Evolutionary conservation across 2,888 invertebrate genomes (phyloP).

Genomic region (Pharmacophagus antenor): DNA sequence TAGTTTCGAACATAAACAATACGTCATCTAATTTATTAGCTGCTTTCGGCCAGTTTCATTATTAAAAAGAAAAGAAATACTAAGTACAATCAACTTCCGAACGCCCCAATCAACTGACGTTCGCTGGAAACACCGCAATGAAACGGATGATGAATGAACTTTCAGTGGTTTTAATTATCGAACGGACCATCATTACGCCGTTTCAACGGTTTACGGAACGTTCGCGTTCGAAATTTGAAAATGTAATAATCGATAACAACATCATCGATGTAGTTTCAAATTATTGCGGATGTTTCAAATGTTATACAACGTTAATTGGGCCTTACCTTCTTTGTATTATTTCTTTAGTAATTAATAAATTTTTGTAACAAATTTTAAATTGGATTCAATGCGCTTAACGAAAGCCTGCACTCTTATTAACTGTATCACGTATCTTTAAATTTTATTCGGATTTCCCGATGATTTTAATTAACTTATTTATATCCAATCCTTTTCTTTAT

Average conservation of each 20-base stretch:
- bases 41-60: no score
- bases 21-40: no score
- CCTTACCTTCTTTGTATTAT: not conserved
- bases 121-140: not conserved
- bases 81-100: not conserved
- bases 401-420: no score
- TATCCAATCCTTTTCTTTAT: no score
- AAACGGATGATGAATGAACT: not conserved
- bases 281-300: not conserved
- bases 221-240: conserved; percentile 7
- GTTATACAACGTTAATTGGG: not conserved
- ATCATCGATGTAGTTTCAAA: not conserved
- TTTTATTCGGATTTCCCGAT: no score
- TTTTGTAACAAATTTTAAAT: no score
- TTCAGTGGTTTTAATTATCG: conserved; percentile 6
- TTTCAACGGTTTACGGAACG: conserved; percentile 3
- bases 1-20: no score
- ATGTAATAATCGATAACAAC: conserved; percentile 4
- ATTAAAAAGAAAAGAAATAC: no score
- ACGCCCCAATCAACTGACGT: not conserved
- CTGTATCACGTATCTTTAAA: no score
- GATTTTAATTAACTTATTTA: no score
- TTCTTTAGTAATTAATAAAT: no score
- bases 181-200: not conserved
- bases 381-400: no score